Base-by-base conservation (phyloP, 2,888 invertebrate genomes). In the Nudaria mundana region DNA sequence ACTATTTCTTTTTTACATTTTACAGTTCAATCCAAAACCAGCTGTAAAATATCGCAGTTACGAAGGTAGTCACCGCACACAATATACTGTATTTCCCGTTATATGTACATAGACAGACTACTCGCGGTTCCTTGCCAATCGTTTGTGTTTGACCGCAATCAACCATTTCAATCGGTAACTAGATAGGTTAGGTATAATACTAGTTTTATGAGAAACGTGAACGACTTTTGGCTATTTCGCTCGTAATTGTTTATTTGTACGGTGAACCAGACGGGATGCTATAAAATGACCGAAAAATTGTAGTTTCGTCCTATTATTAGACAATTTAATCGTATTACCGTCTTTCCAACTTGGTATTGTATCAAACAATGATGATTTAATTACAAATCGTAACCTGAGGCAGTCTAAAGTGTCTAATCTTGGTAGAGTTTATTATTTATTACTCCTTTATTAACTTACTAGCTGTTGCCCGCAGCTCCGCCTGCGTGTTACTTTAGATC, bases 21-120 rank as follows among this genome's bases (percentile, higher is more conserved):
- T n/a, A n/a, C n/a, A n/a, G n/a, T n/a, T n/a, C n/a, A n/a, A n/a
- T n/a, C n/a, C n/a, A n/a, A n/a, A n/a, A n/a, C n/a, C n/a, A n/a
- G n/a, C n/a, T n/a, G n/a, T n/a, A n/a, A n/a, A n/a, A n/a, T n/a
- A n/a, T n/a, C n/a, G n/a, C n/a, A n/a, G n/a, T n/a, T 42, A 34
- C 35, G 29, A 48, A 30, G 42, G 44, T 59, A 50, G 52, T 51
- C 50, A 61, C 44, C 49, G 52, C 46, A 13, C 50, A 61, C 44
- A 48, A 50, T 45, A 13, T 14, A 44, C 5, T 52, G 51, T 50
- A 48, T 51, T 53, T 50, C 48, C 66, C 56, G 62, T 62, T 62
- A 61, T 35, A 46, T 16, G 8, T 26, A 26, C n/a, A n/a, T n/a
- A n/a, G n/a, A n/a, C 22, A 24, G 37, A 40, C 38, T 39, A 34